Evolutionary conservation across 2,113 vertebrate genomes (phyloP).

Genomic region (Turdus rufiventris): DNA sequence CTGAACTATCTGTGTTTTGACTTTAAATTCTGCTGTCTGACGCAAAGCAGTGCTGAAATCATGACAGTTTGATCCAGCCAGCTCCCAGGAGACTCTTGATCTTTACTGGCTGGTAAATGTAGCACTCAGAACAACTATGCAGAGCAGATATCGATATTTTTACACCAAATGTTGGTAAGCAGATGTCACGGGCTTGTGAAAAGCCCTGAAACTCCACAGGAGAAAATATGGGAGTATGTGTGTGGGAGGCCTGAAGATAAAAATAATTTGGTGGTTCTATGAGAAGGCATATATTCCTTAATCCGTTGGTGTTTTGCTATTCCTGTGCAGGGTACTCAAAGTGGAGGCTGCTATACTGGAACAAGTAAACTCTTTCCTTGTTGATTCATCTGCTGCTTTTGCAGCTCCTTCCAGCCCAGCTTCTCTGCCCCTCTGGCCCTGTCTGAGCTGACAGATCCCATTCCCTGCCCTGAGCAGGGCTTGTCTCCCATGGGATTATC

Average conservation of each 20-base stretch:
- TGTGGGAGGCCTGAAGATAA: conserved; percentile 29
- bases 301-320: conserved; percentile 19
- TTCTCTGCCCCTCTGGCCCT: neutral
- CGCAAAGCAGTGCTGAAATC: conserved; percentile 64
- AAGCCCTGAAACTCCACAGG: conserved; percentile 1
- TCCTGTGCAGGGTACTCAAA: neutral
- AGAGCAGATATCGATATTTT: conserved; percentile 43
- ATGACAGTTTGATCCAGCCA: conserved; percentile 53
- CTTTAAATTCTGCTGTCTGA: conserved; percentile 66
- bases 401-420: neutral
- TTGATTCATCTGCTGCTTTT: neutral
- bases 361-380: neutral
- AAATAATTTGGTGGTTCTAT: neutral
- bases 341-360: neutral
- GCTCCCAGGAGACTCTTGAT: conserved; percentile 49
- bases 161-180: conserved; percentile 53
- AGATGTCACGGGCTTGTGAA: conserved; percentile 41
- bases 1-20: conserved; percentile 50
- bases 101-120: conserved; percentile 39
- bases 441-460: neutral
- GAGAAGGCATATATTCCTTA: neutral
- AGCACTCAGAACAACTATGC: conserved; percentile 10
- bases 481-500: fast-evolving
- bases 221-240: neutral
- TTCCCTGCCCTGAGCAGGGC: neutral